Evolutionary conservation across 2,113 vertebrate genomes (phyloP).

Genomic region (Hyla sarda): DNA sequence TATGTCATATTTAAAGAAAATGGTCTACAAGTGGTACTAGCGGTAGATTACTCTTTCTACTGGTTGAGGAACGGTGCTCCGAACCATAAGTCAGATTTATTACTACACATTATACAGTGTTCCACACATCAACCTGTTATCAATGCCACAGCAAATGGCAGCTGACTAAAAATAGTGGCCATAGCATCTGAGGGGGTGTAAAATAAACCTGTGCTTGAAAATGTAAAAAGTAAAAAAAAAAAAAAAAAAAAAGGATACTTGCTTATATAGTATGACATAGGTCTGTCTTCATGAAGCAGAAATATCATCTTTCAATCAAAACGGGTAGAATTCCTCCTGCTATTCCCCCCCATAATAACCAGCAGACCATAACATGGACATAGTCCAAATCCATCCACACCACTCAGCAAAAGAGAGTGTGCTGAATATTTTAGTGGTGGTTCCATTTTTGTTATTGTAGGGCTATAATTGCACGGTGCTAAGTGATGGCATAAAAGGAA

Average conservation of each 20-base stretch:
- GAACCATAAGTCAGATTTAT: no score
- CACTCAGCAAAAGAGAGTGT: slow-evolving; percentile 17
- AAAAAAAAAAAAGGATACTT: no score
- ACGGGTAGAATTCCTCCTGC: background rate
- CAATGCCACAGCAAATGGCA: background rate
- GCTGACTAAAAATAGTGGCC: background rate
- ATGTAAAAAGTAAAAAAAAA: background rate
- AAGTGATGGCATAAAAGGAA: slow-evolving; percentile 51
- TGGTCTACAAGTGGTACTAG: no score
- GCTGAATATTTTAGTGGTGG: slow-evolving; percentile 16
- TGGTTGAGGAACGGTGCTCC: no score
- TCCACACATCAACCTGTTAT: background rate
- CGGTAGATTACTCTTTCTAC: no score
- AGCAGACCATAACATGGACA: slow-evolving; percentile 11
- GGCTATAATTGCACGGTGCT: slow-evolving; percentile 45
- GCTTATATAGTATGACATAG: no score
- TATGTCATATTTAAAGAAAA: no score
- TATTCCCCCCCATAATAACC: background rate
- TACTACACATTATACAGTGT: no score
- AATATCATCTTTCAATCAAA: slow-evolving; percentile 7
- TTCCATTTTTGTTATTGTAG: slow-evolving; percentile 37
- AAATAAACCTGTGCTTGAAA: background rate
- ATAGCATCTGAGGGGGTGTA: background rate
- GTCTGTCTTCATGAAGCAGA: slow-evolving; percentile 1
- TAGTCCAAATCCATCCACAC: slow-evolving; percentile 22